phyloP scores from a whole-genome alignment of 2,113 vertebrate species.

The Mus spicilegus region DNA sequence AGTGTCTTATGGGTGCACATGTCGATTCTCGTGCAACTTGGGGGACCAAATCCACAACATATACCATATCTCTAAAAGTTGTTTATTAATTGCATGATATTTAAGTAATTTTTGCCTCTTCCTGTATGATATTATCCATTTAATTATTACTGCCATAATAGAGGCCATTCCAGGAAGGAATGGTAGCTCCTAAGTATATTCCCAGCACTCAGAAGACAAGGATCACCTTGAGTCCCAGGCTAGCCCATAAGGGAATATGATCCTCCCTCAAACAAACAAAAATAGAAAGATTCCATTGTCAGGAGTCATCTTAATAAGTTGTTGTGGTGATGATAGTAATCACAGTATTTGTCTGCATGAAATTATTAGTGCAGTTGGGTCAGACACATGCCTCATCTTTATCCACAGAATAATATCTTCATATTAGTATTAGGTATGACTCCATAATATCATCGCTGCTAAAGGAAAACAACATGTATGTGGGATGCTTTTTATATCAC shows the following conservation, averaged over 20 bases:
- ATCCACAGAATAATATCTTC: neutral
- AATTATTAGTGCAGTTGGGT: neutral
- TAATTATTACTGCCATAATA: neutral
- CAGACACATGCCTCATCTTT: neutral
- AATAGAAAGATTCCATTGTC: conserved; percentile 4
- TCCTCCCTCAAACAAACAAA: neutral
- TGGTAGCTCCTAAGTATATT: neutral
- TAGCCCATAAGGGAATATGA: neutral
- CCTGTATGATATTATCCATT: neutral
- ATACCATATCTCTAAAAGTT: neutral
- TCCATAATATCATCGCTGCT: neutral
- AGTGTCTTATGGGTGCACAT: no score
- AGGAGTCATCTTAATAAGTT: conserved; percentile 23
- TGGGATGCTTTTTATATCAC: neutral
- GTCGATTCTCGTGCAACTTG: no score
- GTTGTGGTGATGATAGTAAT: neutral
- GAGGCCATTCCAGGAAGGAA: neutral
- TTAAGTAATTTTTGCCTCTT: neutral
- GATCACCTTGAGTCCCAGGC: neutral
- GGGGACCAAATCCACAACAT: no score
- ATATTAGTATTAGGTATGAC: neutral
- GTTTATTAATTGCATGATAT: neutral
- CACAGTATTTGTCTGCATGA: neutral
- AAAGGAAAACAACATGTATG: neutral
- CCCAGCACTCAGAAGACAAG: neutral